phyloP scores from a whole-genome alignment of 2,888 invertebrate genomes.

The Isoperla grammatica region DNA sequence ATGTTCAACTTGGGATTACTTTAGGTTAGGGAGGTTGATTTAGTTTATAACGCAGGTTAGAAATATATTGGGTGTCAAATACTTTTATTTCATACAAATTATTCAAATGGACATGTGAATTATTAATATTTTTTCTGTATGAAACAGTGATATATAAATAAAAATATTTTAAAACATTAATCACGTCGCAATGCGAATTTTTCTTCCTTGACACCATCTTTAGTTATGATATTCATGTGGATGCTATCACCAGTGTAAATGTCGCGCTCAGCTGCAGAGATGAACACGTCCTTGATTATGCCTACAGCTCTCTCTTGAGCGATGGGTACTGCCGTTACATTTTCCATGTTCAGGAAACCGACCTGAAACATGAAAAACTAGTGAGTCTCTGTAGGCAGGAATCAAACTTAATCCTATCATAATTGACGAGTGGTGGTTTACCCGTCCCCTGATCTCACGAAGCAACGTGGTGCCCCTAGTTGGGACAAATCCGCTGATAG shows the following conservation, averaged over 20 bases:
- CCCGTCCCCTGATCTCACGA: too few species aligned
- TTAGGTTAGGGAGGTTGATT: too few species aligned
- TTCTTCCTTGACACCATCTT: conserved; percentile 70
- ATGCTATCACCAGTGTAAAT: conserved; percentile 95
- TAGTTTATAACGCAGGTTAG: too few species aligned
- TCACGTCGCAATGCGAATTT: conserved; percentile 77
- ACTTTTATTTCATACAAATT: conserved; percentile 5
- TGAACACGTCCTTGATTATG: conserved; percentile 91
- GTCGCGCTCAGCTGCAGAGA: conserved; percentile 96
- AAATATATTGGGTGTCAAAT: not conserved
- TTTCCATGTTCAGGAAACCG: conserved; percentile 81
- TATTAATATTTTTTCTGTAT: conserved; percentile 7
- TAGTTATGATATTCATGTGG: conserved; percentile 78
- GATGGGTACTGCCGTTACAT: conserved; percentile 57
- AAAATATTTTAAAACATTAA: conserved; percentile 48
- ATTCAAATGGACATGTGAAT: not conserved
- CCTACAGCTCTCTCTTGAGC: conserved; percentile 75
- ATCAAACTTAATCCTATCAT: too few species aligned
- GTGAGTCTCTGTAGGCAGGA: not conserved
- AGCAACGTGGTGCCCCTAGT: too few species aligned
- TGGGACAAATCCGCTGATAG: too few species aligned
- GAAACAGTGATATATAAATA: not conserved
- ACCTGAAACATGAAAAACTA: conserved; percentile 54
- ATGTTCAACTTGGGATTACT: too few species aligned
- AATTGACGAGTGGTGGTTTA: too few species aligned